Evolutionary conservation across 1,140 invertebrate species (phyloP).

Genomic region (Temnothorax longispinosus): DNA sequence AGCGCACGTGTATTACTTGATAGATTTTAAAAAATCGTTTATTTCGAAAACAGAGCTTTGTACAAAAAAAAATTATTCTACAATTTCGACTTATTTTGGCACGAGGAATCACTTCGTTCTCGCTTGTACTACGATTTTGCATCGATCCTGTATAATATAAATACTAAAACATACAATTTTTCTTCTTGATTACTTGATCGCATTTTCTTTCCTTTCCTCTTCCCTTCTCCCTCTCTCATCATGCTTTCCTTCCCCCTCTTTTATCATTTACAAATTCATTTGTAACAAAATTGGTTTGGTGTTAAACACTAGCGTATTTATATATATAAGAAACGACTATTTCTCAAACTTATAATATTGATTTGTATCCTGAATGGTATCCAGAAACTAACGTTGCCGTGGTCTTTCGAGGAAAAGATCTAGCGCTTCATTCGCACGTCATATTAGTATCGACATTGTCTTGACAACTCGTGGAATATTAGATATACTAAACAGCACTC

Average conservation of each 20-base stretch:
- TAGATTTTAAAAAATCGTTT: too few species aligned
- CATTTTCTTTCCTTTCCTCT: background rate
- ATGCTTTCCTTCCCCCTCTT: too few species aligned
- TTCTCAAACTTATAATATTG: background rate
- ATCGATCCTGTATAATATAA: too few species aligned
- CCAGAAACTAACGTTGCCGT: background rate
- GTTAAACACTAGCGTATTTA: background rate
- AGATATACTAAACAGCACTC: background rate
- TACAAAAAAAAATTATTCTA: too few species aligned
- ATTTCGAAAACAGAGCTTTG: too few species aligned
- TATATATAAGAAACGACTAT: background rate
- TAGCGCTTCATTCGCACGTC: background rate
- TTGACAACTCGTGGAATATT: slow-evolving; percentile 37
- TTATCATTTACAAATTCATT: background rate
- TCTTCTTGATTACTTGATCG: background rate
- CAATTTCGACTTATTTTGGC: too few species aligned
- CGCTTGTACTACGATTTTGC: too few species aligned
- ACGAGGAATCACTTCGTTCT: too few species aligned
- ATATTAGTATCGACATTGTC: slow-evolving; percentile 24
- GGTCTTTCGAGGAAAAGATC: background rate
- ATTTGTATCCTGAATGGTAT: background rate
- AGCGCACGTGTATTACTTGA: too few species aligned
- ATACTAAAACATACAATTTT: background rate
- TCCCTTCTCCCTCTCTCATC: too few species aligned
- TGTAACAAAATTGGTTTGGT: background rate